These are phyloP conservation scores for Drosophila repleta DNA, from an alignment of 1,140 invertebrate genomes.

Conservation along the genomic window DNA sequence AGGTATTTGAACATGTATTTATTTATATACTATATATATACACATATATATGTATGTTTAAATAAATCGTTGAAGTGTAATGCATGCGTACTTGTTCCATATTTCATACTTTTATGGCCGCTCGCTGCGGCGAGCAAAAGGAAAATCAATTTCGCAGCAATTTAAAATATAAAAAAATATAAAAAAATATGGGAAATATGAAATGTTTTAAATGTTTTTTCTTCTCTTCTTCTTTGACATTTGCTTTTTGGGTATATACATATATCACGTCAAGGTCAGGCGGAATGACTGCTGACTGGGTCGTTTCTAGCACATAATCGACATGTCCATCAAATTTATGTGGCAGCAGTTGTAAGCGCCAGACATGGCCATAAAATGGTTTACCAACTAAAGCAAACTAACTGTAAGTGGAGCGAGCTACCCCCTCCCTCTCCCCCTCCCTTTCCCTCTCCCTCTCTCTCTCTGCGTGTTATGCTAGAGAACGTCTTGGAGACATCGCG, in stretches of 20 bases:
- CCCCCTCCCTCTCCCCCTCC: background rate
- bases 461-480: no score
- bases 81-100: constrained; percentile 18
- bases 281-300: constrained; percentile 36
- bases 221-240: no score
- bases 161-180: constrained; percentile 26
- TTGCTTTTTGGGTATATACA: no score
- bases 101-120: constrained; percentile 23
- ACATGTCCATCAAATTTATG: constrained; percentile 80
- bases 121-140: constrained; percentile 17
- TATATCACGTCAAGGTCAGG: constrained; percentile 43
- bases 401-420: constrained; percentile 32
- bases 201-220: constrained; percentile 39
- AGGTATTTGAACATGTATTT: constrained; percentile 26
- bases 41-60: background rate
- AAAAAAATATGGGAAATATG: constrained; percentile 7
- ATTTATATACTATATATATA: background rate
- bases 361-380: constrained; percentile 74
- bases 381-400: constrained; percentile 64
- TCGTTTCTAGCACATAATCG: constrained; percentile 72
- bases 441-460: no score
- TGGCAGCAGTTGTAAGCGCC: constrained; percentile 46
- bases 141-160: constrained; percentile 49
- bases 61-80: constrained; percentile 35
- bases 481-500: constrained; percentile 3